Evolutionary conservation across 2,797 vertebrate genomes (phyloP).

Genomic region (Myotis planiceps): DNA sequence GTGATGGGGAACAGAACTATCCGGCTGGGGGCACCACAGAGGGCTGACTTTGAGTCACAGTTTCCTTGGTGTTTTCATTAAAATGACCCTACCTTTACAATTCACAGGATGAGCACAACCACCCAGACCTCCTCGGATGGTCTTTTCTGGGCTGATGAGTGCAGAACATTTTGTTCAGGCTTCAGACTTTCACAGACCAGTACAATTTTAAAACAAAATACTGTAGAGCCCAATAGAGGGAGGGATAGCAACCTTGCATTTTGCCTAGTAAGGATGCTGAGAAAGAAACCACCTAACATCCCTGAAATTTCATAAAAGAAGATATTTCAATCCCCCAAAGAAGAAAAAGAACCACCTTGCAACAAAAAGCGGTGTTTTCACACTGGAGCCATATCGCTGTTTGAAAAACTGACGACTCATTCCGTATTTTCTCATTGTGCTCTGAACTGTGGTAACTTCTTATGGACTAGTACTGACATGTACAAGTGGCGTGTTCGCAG

Average conservation of each 20-base stretch:
- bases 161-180: neutral
- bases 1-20: neutral
- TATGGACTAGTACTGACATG: neutral
- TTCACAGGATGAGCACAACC: neutral
- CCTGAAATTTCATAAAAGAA: neutral
- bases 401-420: neutral
- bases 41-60: neutral
- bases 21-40: neutral
- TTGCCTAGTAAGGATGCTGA: neutral
- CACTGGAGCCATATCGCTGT: neutral
- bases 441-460: neutral
- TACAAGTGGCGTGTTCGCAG: neutral
- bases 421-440: neutral
- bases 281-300: neutral
- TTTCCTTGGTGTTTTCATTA: conserved; percentile 56
- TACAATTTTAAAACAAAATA: neutral
- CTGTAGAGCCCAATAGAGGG: neutral
- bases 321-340: neutral
- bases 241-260: neutral
- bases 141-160: neutral
- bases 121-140: neutral
- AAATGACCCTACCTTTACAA: neutral
- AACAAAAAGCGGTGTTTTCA: neutral
- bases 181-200: neutral
- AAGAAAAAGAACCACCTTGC: neutral